These are phyloP conservation scores for Oncorhynchus mykiss DNA, from an alignment of 2,113 vertebrate genomes.

Conservation along the genomic window DNA sequence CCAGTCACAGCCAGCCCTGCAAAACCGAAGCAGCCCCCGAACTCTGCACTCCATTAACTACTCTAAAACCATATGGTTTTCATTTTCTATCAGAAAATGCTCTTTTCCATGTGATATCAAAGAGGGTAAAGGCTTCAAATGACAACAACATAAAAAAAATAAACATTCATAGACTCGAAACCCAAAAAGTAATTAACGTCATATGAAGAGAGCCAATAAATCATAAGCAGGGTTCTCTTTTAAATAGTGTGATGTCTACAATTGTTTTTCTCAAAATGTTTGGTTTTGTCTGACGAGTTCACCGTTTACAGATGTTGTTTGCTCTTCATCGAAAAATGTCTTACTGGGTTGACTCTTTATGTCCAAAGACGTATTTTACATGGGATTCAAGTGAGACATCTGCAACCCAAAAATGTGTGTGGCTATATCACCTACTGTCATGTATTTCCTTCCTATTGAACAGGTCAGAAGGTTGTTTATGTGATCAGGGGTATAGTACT, in stretches of 20 bases:
- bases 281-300: conserved; percentile 46
- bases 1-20: conserved; percentile 71
- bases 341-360: conserved; percentile 43
- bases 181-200: conserved; percentile 89
- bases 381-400: not conserved
- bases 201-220: conserved; percentile 85
- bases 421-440: too few relatives aligned
- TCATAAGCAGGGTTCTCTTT: conserved; percentile 80
- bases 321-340: conserved; percentile 29
- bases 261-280: conserved; percentile 45
- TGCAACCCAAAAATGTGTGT: too few relatives aligned
- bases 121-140: conserved; percentile 84
- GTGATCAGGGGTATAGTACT: not conserved
- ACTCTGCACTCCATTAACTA: conserved; percentile 92
- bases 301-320: conserved; percentile 54
- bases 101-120: conserved; percentile 97
- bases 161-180: conserved; percentile 85
- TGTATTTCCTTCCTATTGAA: not conserved
- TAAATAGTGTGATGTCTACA: conserved; percentile 58
- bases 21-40: conserved; percentile 63
- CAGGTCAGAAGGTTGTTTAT: not conserved
- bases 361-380: conserved; percentile 25
- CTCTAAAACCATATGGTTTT: conserved; percentile 87
- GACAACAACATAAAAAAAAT: conserved; percentile 72
- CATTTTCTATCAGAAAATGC: conserved; percentile 90